Conservation (phyloP, 2,113 vertebrate genomes). For the Pelvicachromis taeniatus region DNA sequence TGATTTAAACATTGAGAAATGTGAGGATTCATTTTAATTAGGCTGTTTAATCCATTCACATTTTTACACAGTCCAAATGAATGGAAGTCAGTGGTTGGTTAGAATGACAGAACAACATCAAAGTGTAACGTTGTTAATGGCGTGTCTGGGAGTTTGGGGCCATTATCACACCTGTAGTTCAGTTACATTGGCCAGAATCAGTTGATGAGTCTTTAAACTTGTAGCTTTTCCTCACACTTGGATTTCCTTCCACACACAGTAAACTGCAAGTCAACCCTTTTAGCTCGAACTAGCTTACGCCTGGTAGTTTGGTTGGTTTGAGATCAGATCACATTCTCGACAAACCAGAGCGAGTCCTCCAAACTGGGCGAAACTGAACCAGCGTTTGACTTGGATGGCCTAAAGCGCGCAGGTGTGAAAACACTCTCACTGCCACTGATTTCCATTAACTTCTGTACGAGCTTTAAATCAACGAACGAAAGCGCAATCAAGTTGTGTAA, state of each 20-base stretch:
- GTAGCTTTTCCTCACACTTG: neutral
- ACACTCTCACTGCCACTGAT: neutral
- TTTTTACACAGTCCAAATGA: neutral
- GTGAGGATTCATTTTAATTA: neutral
- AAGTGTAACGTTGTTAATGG: neutral
- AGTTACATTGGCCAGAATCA: neutral
- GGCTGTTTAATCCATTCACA: neutral
- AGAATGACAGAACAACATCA: neutral
- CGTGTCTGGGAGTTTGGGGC: fast-evolving
- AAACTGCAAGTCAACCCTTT: neutral
- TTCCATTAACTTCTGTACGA: neutral
- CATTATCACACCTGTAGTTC: neutral
- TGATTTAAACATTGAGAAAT: neutral
- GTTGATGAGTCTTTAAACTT: neutral
- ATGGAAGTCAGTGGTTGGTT: neutral
- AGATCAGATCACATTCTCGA: neutral
- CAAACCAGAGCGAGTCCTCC: neutral
- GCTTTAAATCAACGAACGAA: fast-evolving
- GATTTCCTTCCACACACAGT: neutral
- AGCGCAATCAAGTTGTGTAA: neutral
- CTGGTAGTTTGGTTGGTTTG: neutral
- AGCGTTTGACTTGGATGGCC: fast-evolving
- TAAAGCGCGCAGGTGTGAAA: neutral
- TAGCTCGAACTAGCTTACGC: neutral
- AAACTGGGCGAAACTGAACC: neutral